phyloP scores from a whole-genome alignment of 2,113 vertebrate species.

The Excalfactoria chinensis region DNA sequence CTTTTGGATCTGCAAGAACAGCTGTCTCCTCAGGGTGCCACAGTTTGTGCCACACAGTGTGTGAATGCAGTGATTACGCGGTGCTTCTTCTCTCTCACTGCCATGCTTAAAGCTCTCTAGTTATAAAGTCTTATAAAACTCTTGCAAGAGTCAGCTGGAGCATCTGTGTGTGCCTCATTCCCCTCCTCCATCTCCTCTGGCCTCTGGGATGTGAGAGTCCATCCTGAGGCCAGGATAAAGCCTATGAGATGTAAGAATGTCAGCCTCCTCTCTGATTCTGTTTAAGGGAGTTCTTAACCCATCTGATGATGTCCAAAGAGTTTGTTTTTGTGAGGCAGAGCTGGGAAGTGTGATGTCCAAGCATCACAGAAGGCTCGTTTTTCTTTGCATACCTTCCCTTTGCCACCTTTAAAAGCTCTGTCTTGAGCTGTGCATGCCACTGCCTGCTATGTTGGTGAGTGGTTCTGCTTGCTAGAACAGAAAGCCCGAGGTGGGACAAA shows the following conservation, averaged over 20 bases:
- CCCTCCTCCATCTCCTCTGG: not conserved
- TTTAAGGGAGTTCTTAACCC: not conserved
- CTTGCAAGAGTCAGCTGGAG: not conserved
- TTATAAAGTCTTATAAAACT: too few species aligned
- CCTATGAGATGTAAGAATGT: too few species aligned
- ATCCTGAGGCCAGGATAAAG: not conserved
- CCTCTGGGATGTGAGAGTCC: not conserved
- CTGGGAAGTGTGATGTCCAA: not conserved
- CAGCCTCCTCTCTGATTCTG: not conserved
- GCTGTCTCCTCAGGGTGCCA: not conserved
- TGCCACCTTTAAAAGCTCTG: not conserved
- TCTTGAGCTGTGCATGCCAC: not conserved
- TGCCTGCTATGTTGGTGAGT: rapidly evolving
- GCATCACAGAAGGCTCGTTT: not conserved
- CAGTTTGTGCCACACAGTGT: rapidly evolving
- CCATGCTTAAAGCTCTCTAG: not conserved
- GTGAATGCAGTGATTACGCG: not conserved
- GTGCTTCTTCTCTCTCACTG: not conserved
- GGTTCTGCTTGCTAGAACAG: not conserved
- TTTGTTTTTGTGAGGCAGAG: not conserved
- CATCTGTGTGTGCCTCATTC: not conserved
- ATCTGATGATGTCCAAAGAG: not conserved
- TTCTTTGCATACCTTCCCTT: not conserved
- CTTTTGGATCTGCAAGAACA: not conserved
- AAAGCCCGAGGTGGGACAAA: not conserved